Conservation (phyloP, 2,888 invertebrate genomes). For the Epirrita christyi region DNA sequence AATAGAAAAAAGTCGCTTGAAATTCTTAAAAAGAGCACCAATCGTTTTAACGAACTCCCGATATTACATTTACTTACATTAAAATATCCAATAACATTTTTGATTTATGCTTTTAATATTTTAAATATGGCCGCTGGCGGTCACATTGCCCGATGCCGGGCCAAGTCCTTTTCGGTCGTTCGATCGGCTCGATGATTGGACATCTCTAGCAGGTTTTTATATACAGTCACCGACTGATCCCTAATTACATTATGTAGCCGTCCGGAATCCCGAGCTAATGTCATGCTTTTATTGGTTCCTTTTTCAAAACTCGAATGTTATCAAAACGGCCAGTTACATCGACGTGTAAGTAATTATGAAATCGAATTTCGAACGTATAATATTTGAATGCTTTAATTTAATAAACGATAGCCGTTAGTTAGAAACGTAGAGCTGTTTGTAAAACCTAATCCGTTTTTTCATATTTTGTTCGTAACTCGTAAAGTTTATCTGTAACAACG, state of each 20-base stretch:
- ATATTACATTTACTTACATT: conserved; percentile 65
- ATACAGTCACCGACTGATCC: conserved; percentile 55
- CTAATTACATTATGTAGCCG: conserved; percentile 73
- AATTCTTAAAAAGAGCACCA: conserved; percentile 41
- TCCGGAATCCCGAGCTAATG: conserved; percentile 58
- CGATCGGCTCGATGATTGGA: conserved; percentile 70
- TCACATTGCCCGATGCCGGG: conserved; percentile 53
- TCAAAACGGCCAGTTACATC: conserved; percentile 46
- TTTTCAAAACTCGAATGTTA: conserved; percentile 49
- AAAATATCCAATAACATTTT: conserved; percentile 74
- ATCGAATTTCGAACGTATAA: conserved; percentile 47
- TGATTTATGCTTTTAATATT: conserved; percentile 81
- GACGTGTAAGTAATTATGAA: conserved; percentile 44
- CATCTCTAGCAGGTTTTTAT: conserved; percentile 60
- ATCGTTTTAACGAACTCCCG: conserved; percentile 52
- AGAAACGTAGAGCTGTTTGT: conserved; percentile 26
- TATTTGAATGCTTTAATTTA: conserved; percentile 35
- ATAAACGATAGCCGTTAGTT: conserved; percentile 39
- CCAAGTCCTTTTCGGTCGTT: conserved; percentile 58
- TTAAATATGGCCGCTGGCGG: conserved; percentile 78
- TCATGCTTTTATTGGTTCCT: conserved; percentile 51
- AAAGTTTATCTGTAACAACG: conserved; percentile 80
- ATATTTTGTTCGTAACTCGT: conserved; percentile 52
- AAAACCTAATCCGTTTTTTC: conserved; percentile 34
- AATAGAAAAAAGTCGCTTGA: conserved; percentile 48